Evolutionary conservation across 2,113 vertebrate genomes (phyloP).

Genomic region (Anas platyrhynchos): DNA sequence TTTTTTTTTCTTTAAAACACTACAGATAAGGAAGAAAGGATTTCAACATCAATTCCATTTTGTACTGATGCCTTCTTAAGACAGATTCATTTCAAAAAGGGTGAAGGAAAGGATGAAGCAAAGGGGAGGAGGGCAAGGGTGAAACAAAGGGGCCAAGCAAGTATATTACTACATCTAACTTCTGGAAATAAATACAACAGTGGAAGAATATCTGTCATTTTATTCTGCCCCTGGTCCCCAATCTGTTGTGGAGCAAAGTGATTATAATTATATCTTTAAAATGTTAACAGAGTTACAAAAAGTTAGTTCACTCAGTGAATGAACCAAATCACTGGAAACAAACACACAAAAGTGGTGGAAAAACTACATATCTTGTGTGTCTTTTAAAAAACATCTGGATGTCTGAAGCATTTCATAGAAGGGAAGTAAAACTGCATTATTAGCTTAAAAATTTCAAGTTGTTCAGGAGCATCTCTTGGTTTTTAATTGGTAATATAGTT

Average conservation of each 20-base stretch:
- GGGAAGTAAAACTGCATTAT: neutral
- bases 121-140: too few relatives aligned
- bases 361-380: fast-evolving
- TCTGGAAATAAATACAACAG: neutral
- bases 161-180: neutral
- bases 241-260: neutral
- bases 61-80: neutral
- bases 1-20: neutral
- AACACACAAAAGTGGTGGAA: neutral
- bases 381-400: neutral
- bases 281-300: neutral
- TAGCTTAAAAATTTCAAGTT: neutral
- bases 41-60: neutral
- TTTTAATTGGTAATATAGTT: too few relatives aligned
- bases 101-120: fast-evolving
- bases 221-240: neutral
- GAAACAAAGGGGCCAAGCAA: neutral
- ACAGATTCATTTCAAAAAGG: neutral
- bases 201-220: neutral
- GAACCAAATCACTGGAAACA: neutral
- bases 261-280: neutral
- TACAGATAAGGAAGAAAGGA: neutral
- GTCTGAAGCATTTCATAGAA: neutral
- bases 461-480: neutral
- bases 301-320: neutral